phyloP scores from a whole-genome alignment of 1,140 invertebrate genomes.

The Pararge aegeria region DNA sequence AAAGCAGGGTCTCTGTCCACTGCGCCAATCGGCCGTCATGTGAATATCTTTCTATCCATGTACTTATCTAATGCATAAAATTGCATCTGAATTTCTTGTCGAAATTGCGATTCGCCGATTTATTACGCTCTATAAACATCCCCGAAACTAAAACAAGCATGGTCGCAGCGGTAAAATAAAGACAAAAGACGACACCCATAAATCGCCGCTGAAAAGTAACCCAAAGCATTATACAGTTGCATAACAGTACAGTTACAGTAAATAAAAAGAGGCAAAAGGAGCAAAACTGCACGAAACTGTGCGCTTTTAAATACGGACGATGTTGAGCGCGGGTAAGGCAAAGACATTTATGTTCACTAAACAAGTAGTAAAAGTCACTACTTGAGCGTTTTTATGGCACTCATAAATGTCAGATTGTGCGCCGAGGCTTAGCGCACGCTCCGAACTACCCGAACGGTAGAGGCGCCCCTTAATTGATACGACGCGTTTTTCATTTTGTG shows the following conservation, averaged over 20 bases:
- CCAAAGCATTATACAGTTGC: conserved; percentile 75
- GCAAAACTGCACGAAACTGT: conserved; percentile 74
- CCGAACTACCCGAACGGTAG: conserved; percentile 36
- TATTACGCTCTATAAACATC: conserved; percentile 41
- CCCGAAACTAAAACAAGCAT: conserved; percentile 60
- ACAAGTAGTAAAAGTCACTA: conserved; percentile 82
- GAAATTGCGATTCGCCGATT: conserved; percentile 27
- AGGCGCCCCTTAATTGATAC: conserved; percentile 26
- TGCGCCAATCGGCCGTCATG: too few species aligned
- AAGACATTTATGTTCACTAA: conserved; percentile 82
- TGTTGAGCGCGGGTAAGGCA: conserved; percentile 72
- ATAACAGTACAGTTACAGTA: conserved; percentile 73
- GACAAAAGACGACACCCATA: conserved; percentile 71
- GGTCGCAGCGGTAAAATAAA: conserved; percentile 67
- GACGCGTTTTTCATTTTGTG: conserved; percentile 5
- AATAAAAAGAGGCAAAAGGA: conserved; percentile 73
- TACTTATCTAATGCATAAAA: too few species aligned
- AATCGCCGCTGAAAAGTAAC: conserved; percentile 74
- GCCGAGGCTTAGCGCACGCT: conserved; percentile 57
- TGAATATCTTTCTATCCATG: too few species aligned
- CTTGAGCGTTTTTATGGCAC: conserved; percentile 81
- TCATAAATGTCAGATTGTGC: conserved; percentile 80
- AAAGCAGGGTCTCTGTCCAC: too few species aligned
- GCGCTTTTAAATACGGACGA: conserved; percentile 78
- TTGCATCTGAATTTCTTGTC: conserved; percentile 26